Base-by-base conservation (phyloP, 2,888 invertebrate species). In the Hypomecis punctinalis region DNA sequence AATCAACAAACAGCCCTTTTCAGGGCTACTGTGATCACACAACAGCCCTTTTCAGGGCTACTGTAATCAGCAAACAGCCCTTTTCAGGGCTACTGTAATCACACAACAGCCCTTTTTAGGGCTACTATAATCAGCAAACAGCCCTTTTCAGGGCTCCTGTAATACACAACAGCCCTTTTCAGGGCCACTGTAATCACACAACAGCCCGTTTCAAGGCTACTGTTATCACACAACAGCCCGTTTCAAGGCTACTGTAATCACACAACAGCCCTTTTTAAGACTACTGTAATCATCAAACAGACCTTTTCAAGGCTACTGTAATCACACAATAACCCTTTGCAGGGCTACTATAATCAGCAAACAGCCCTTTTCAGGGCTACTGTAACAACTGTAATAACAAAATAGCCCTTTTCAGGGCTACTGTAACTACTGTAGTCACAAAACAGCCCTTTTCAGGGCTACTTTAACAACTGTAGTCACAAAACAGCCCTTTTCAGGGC, bases 311-410 rank as follows among this genome's bases (percentile, higher is more conserved):
- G 58, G 61, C 68, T 47, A 10, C 47, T 47, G 33, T 33, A 37
- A 55, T 69, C 68, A 66, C 58, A 36, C 58, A 39, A 43, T 3
- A 11, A 70, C 52, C 59, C 68, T 73, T 72, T 54, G 68, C 59
- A 69, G 69, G 58, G 61, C 68, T 47, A 58, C 55, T 57, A 6
- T 11, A 40, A 46, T 45, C 39, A 56, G 5, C 37, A 48, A 40
- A 42, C 23, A 48, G 47, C 36, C n/a, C 48, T 63, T 55, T 54
- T 63, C 53, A 63, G 57, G 52, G 53, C 53, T 36, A 61, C 57
- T 63, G 54, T 53, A 56, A 63, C 46, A 43, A 61, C 57, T 63
- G 54, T 53, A 56, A 63, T 51, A 43, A 68, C 36, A n/a, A 13
- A 39, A 39, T 3, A 13, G 61, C 42, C 61, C 66, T 68, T 69